phyloP scores from a whole-genome alignment of 2,113 vertebrate genomes.

The Bucco capensis region DNA sequence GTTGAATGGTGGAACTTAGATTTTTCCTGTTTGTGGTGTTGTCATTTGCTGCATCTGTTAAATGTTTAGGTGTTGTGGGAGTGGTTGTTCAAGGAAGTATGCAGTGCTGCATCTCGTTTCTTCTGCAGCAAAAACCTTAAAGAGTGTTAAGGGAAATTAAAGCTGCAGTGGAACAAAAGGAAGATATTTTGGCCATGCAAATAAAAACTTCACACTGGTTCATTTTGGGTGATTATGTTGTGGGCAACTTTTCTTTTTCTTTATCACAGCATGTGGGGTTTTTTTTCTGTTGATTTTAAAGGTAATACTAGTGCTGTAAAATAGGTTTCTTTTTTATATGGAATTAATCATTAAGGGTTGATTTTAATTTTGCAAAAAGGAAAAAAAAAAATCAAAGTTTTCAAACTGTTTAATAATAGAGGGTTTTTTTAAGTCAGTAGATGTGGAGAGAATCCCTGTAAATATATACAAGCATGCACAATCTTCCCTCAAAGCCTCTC shows the following conservation, averaged over 20 bases:
- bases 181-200: slow-evolving; percentile 75
- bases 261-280: slow-evolving; percentile 37
- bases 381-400: slow-evolving; percentile 36
- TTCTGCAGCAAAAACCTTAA: slow-evolving; percentile 56
- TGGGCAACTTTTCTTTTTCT: slow-evolving; percentile 69
- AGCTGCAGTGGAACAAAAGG: slow-evolving; percentile 63
- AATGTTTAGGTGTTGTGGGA: slow-evolving; percentile 74
- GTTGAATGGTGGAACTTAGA: slow-evolving; percentile 73
- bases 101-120: slow-evolving; percentile 64
- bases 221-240: slow-evolving; percentile 56
- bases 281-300: slow-evolving; percentile 68
- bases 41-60: slow-evolving; percentile 74
- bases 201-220: slow-evolving; percentile 76
- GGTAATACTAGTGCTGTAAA: slow-evolving; percentile 67
- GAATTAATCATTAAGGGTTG: slow-evolving; percentile 61
- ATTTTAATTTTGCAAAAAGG: slow-evolving; percentile 67
- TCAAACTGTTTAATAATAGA: slow-evolving; percentile 53
- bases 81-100: slow-evolving; percentile 66
- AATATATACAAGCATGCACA: slow-evolving; percentile 60
- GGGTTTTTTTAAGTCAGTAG: slow-evolving; percentile 35
- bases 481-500: slow-evolving; percentile 25
- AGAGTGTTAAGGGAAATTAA: slow-evolving; percentile 31
- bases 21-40: slow-evolving; percentile 70
- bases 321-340: slow-evolving; percentile 71
- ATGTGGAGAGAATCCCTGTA: slow-evolving; percentile 50